Evolutionary conservation across 2,113 vertebrate genomes (phyloP).

Genomic region (Callaeas wilsoni): DNA sequence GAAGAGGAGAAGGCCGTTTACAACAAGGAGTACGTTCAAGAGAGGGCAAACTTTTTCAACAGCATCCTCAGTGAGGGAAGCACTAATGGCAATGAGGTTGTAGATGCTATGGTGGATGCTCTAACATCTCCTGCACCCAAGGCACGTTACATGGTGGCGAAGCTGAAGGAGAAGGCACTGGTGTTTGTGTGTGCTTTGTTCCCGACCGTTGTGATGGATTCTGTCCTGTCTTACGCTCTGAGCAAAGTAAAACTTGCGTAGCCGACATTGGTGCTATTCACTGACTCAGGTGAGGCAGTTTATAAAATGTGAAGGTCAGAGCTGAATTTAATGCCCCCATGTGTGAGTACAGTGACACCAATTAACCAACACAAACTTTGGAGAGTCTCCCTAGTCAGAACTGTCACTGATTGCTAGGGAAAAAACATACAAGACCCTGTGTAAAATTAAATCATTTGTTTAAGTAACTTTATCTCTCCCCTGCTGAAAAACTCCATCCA

Average conservation of each 20-base stretch:
- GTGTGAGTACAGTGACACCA: neutral
- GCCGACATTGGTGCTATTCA: neutral
- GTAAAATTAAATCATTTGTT: neutral
- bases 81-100: constrained; percentile 42
- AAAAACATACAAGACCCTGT: neutral
- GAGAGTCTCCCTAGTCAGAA: neutral
- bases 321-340: neutral
- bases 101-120: constrained; percentile 75
- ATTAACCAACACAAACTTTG: neutral
- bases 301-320: neutral
- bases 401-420: neutral
- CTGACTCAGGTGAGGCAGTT: neutral
- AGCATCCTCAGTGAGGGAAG: constrained; percentile 56
- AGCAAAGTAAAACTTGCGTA: constrained; percentile 47
- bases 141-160: constrained; percentile 66
- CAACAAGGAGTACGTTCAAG: constrained; percentile 65
- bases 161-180: constrained; percentile 46
- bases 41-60: constrained; percentile 64
- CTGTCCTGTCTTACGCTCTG: neutral
- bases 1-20: constrained; percentile 62
- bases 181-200: constrained; percentile 45
- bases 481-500: neutral
- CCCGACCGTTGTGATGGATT: constrained; percentile 48
- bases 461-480: neutral
- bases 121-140: constrained; percentile 62